Percentiles rank a stretch among this genome's conserved stretches.
Evolutionary conservation across 1,140 invertebrate genomes (phyloP).

Genomic region (Araneus ventricosus): DNA sequence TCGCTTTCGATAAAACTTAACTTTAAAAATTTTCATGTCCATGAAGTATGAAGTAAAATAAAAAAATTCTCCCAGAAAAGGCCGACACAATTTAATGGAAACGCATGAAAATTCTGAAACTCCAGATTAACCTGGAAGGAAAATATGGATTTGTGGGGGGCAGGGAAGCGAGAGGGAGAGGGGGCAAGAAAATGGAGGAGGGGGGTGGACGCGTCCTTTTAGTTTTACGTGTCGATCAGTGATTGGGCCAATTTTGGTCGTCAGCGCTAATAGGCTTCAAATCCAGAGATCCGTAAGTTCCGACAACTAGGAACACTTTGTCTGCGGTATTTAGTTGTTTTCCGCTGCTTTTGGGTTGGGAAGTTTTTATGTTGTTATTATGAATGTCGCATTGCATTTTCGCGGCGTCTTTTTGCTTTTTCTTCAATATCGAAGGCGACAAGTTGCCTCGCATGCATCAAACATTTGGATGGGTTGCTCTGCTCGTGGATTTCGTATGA

Average conservation of each 20-base stretch:
- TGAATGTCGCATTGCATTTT: constrained; percentile 64
- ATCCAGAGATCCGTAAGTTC: constrained; percentile 64
- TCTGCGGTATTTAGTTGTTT: constrained; percentile 71
- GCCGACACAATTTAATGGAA: constrained; percentile 7
- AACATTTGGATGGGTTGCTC: not conserved
- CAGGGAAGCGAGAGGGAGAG: not conserved
- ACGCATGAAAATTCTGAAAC: constrained; percentile 36
- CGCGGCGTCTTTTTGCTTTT: constrained; percentile 2
- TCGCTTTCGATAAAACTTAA: constrained; percentile 16
- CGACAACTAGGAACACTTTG: constrained; percentile 70
- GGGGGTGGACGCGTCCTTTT: constrained; percentile 42
- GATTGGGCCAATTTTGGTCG: constrained; percentile 75
- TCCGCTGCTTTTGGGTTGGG: constrained; percentile 15
- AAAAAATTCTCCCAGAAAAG: not conserved
- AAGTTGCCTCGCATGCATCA: constrained; percentile 22
- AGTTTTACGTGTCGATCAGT: constrained; percentile 69
- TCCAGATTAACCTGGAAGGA: constrained; percentile 37
- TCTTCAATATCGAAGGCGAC: constrained; percentile 8
- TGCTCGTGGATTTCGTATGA: not conserved
- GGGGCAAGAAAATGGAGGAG: not conserved
- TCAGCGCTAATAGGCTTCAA: constrained; percentile 73
- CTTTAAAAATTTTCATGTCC: constrained; percentile 7
- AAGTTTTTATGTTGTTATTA: constrained; percentile 62
- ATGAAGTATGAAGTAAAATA: not conserved
- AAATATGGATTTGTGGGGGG: constrained; percentile 49